Evolutionary conservation across 1,140 invertebrate species (phyloP).

Genomic region (Palaemon carinicauda): DNA sequence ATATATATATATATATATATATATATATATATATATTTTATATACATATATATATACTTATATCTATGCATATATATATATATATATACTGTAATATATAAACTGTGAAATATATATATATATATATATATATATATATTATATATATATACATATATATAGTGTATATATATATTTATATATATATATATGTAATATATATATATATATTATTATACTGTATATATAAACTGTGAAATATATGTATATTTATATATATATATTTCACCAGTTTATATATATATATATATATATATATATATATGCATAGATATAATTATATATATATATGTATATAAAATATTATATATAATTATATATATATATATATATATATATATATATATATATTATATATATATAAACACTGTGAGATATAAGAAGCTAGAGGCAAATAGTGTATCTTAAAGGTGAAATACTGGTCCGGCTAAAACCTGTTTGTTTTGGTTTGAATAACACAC

Average conservation of each 20-base stretch:
- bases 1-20: slow-evolving; percentile 2
- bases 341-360: not conserved
- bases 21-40: not conserved
- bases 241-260: not conserved
- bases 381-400: too few relatives aligned
- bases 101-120: not conserved
- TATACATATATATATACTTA: not conserved
- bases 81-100: too few relatives aligned
- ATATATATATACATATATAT: not conserved
- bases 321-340: too few relatives aligned
- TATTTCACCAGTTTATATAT: too few relatives aligned
- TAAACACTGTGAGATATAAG: too few relatives aligned
- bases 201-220: too few relatives aligned
- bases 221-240: slow-evolving; percentile 2
- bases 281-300: not conserved
- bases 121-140: not conserved
- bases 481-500: not conserved
- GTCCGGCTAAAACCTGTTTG: not conserved
- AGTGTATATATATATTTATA: too few relatives aligned
- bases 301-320: not conserved
- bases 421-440: too few relatives aligned
- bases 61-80: not conserved
- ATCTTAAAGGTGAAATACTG: too few relatives aligned
- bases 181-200: too few relatives aligned
- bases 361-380: not conserved